Base-by-base conservation (phyloP, 2,888 invertebrate genomes). In the Brachylomia viminalis region DNA sequence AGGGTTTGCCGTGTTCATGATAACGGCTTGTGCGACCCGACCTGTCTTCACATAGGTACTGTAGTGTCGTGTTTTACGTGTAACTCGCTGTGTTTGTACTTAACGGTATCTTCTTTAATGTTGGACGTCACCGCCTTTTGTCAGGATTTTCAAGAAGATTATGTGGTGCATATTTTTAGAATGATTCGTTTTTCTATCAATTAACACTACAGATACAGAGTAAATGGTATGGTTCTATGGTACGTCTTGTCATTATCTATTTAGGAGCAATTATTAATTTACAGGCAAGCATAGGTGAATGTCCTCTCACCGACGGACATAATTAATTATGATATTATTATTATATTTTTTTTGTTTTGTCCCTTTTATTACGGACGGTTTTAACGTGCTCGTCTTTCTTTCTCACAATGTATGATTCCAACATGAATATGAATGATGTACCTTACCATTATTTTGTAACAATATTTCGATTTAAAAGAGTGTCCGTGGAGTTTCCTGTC, bases 11-110 rank as follows among this genome's bases (percentile, higher is more conserved):
- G 66, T 75, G 75, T 75, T 75, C 72, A 72, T 56, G 81, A 80
- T 83, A 83, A 83, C 72, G 65, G n/a, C 62, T 42, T 30, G 42
- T 13, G 54, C 62, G 62, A 70, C 80, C 54, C 84, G 47, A 84
- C 80, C 56, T 52, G 23, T 59, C 64, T 74, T 42, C 42, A 52
- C 59, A 15, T 52, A 38, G 23, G 27, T 27, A 72, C 49, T 72
- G 30, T 52, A 33, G 38, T 45, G 30, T 65, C 42, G 42, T 64
- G 47, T 71, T 68, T 61, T 47, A 56, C 27, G 45, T 71, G 42
- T 65, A 54, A 70, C 49, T 45, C 52, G 11, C 38, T 80, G 72
- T 52, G 30, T 68, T 67, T 30, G 45, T 47, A 52, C 27, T 42
- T 61, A 77, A 45, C 33, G 23, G n/a, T 17, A 42, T 58, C 23